Base-by-base conservation (phyloP, 2,113 vertebrate species). In the Campylorhamphus procurvoides region DNA sequence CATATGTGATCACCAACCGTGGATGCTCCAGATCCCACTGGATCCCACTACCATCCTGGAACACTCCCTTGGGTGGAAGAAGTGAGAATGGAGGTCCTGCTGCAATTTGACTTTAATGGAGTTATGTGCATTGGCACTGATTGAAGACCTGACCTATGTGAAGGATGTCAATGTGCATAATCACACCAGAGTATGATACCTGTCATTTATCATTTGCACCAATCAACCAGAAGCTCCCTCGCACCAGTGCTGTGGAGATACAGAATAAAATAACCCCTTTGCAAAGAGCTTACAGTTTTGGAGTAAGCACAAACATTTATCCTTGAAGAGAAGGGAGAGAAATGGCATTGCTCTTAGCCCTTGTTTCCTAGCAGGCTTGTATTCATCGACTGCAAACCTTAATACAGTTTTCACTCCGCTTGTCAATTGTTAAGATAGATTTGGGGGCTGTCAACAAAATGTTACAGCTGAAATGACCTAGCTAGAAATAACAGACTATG, bases 361-460 rank as follows among this genome's bases (percentile, higher is more conserved):
- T 84, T 67, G 19, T 78, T 92, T 86, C 85, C 75, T 83, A 83
- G 64, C 93, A 81, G 87, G 47, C 75, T 64, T 77, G 29, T 84
- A 88, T 63, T 96, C 75, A 90, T 93, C 5, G 7, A 68, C 56
- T 1, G 0, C 1, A 0, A 85, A 63, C 59, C 55, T 93, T 95
- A 94, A 90, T 72, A 83, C 75, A 84, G 82, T 93, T 95, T 94
- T 96, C 82, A 93, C 56, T 96, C 64, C 60, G 44, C 49, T 92
- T 94, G 90, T 92, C 93, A 93, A 91, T 87, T 88, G 76, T 60
- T 90, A 86, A 92, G 84, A 92, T 23, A 94, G 80, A 96, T 92
- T 83, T 81, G 69, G 93, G 76, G 83, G 22, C 90, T 93, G 88
- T 92, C 92, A 95, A 84, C 74, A 85, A 91, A 90, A 96, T 71